These are phyloP conservation scores for Cephus runcator DNA, from an alignment of 2,888 invertebrate genomes.

Conservation along the genomic window DNA sequence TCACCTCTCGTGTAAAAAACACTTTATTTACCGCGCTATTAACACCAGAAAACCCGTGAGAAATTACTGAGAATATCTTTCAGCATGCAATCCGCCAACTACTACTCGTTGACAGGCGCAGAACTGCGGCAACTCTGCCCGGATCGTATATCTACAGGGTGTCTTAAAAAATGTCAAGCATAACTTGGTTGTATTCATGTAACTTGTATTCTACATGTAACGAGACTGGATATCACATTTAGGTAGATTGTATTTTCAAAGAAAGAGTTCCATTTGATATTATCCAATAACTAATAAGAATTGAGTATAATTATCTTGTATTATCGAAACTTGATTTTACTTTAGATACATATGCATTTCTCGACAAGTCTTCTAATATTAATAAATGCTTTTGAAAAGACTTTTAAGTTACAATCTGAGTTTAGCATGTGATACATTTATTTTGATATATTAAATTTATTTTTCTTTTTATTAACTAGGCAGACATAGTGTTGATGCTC, in stretches of 20 bases:
- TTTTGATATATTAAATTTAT: not conserved
- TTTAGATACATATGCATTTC: not conserved
- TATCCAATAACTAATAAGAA: not conserved
- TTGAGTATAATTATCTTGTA: not conserved
- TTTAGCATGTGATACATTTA: not conserved
- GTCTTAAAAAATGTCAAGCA: conserved; percentile 21
- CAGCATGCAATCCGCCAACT: conserved; percentile 33
- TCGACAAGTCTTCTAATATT: not conserved
- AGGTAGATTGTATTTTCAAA: not conserved
- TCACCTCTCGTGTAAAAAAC: conserved; percentile 29
- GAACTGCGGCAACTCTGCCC: conserved; percentile 21
- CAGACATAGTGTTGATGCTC: not conserved
- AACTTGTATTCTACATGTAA: not conserved
- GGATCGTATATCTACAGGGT: conserved; percentile 28
- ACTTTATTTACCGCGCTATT: not conserved
- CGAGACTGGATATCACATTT: not conserved
- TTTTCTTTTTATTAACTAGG: not conserved
- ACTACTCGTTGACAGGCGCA: conserved; percentile 39
- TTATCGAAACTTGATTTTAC: too few relatives aligned
- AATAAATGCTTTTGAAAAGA: not conserved
- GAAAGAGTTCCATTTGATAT: not conserved
- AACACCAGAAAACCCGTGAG: conserved; percentile 4
- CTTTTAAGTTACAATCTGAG: not conserved
- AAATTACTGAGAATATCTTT: conserved; percentile 22
- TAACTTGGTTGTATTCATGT: not conserved